Conservation (phyloP, 2,113 vertebrate genomes). For the Anser brachyrhynchus region DNA sequence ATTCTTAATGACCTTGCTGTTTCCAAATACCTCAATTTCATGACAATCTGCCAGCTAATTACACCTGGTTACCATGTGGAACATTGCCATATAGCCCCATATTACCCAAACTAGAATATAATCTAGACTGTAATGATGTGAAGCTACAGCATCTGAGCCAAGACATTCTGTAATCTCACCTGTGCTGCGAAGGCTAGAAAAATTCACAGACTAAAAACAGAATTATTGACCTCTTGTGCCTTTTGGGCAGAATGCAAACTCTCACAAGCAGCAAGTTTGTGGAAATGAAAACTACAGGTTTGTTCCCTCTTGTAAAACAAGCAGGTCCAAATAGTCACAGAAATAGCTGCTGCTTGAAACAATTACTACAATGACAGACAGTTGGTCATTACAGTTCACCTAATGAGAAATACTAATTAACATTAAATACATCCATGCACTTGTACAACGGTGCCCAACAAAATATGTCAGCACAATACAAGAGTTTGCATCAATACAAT, state of each 20-base stretch:
- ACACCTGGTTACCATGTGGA: background rate
- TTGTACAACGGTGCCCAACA: background rate
- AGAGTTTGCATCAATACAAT: background rate
- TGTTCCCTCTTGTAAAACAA: background rate
- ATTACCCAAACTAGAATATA: background rate
- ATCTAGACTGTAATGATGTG: background rate
- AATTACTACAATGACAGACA: background rate
- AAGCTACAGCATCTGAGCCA: background rate
- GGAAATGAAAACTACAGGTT: background rate
- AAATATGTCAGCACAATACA: accelerated
- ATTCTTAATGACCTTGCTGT: background rate
- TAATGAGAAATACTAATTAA: background rate
- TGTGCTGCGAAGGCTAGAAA: background rate
- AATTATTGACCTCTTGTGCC: background rate
- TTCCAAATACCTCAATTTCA: background rate
- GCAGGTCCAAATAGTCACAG: background rate
- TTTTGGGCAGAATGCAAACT: background rate
- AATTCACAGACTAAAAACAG: background rate
- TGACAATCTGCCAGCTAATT: background rate
- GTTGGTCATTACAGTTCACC: background rate
- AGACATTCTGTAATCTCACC: background rate
- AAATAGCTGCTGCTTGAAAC: background rate
- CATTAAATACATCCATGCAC: background rate
- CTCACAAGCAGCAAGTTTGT: background rate
- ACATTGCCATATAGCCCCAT: background rate